Base-by-base conservation (phyloP, 2,113 vertebrate genomes). In the Odobenus rosmarus region DNA sequence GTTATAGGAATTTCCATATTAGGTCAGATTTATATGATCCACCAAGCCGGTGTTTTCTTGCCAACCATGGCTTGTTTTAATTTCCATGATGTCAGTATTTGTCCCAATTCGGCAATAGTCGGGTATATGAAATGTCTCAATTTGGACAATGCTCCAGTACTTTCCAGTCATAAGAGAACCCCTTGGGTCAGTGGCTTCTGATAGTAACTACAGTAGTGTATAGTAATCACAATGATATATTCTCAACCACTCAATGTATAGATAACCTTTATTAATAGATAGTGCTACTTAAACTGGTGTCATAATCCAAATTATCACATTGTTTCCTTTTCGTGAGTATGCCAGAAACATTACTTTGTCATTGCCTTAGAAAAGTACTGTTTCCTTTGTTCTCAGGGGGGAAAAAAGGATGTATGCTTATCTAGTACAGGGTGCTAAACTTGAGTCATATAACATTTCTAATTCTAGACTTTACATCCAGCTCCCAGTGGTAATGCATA, bases 381-480 rank as follows among this genome's bases (percentile, higher is more conserved):
- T 24, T 82, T 90, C 16, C 14, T 76, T 94, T 90, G 53, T 94
- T 87, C 57, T 84, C 5, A 8, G 7, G 1, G n/a, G 3, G n/a
- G 33, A 1, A 7, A 11, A 53, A 62, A 72, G 36, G 76, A 46
- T 64, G 7, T 57, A 39, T 79, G 28, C 28, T 76, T 88, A 42
- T 88, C 36, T 57, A 49, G 46, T 49, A 51, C 5, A 33, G 5
- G 16, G 19, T n/a, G 24, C 18, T 81, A 82, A 93, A 83, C 18
- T 87, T 67, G 42, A 90, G 21, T 92, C 82, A 74, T 85, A 10
- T 19, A 89, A 71, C 89, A 76, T 59, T 84, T 96, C 55, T 95
- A 76, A 80, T 90, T 87, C 79, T 94, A 76, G 19, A 36, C 71
- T 93, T 24, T 51, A 19, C 59, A n/a, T 42, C 55, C 86, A 79